Conservation (phyloP, 2,888 invertebrate species). For the Drosophila imparisetae region DNA sequence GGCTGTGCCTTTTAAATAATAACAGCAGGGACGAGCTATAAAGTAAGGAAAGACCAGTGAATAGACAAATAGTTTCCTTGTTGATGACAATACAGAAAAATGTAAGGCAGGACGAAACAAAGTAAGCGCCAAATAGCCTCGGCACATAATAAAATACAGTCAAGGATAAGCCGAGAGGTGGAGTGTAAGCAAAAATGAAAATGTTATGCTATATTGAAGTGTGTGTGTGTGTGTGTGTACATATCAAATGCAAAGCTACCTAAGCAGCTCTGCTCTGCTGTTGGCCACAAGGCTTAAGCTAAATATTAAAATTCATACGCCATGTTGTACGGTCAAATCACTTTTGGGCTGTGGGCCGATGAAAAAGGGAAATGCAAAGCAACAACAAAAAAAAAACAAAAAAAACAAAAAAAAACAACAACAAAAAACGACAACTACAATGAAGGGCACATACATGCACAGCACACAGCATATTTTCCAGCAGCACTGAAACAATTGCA, state of each 20-base stretch:
- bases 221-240: slow-evolving; percentile 9
- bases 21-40: slow-evolving; percentile 36
- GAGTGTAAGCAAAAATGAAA: slow-evolving; percentile 43
- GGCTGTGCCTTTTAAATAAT: slow-evolving; percentile 68
- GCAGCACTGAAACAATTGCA: slow-evolving; percentile 68
- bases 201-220: slow-evolving; percentile 40
- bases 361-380: not conserved
- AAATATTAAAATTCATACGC: slow-evolving; percentile 81
- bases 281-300: slow-evolving; percentile 48
- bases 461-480: slow-evolving; percentile 66
- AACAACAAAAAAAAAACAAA: not conserved
- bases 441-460: slow-evolving; percentile 48
- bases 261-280: slow-evolving; percentile 41
- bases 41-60: slow-evolving; percentile 66
- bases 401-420: not conserved
- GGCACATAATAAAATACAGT: slow-evolving; percentile 62
- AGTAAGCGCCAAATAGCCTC: slow-evolving; percentile 63
- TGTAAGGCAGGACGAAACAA: slow-evolving; percentile 67
- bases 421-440: slow-evolving; percentile 43
- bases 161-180: slow-evolving; percentile 24
- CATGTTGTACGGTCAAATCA: slow-evolving; percentile 79
- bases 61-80: slow-evolving; percentile 78
- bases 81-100: slow-evolving; percentile 80
- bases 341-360: slow-evolving; percentile 30
- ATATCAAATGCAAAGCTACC: slow-evolving; percentile 52